These are phyloP conservation scores for Astreopora myriophthalma DNA, from an alignment of 64 coral and sea anemone genomes.

Conservation along the genomic window DNA sequence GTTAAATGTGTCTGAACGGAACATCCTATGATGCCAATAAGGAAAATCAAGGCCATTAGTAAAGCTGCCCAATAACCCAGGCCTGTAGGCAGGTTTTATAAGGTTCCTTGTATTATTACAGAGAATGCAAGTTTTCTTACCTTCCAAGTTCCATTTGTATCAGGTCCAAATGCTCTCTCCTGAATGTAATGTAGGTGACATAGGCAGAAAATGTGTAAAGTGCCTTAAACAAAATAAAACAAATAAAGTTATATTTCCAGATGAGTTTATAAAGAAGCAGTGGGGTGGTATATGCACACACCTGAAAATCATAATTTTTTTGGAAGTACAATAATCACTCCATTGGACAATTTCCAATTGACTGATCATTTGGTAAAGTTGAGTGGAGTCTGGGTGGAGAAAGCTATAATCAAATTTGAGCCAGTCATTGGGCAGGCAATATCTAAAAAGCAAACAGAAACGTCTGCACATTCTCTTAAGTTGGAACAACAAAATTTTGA, in stretches of 20 bases:
- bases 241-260: no score
- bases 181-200: conserved; percentile 91
- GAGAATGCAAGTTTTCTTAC: conserved; percentile 24
- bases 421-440: background rate
- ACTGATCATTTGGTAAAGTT: background rate
- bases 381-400: background rate
- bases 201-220: conserved; percentile 86
- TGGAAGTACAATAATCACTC: background rate
- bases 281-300: no score
- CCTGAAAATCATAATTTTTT: background rate
- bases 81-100: no score
- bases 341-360: background rate
- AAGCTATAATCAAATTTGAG: background rate
- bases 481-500: background rate
- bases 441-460: background rate
- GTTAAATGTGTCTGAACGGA: conserved; percentile 97
- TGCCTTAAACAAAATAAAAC: conserved; percentile 48
- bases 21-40: conserved; percentile 63
- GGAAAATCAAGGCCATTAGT: background rate
- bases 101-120: background rate
- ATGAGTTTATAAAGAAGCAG: no score
- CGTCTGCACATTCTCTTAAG: no score
- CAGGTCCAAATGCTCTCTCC: conserved; percentile 84
- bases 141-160: conserved; percentile 98
- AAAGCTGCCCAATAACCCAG: no score